Evolutionary conservation across 2,113 vertebrate species (phyloP).

Genomic region (Plectropomus leopardus): DNA sequence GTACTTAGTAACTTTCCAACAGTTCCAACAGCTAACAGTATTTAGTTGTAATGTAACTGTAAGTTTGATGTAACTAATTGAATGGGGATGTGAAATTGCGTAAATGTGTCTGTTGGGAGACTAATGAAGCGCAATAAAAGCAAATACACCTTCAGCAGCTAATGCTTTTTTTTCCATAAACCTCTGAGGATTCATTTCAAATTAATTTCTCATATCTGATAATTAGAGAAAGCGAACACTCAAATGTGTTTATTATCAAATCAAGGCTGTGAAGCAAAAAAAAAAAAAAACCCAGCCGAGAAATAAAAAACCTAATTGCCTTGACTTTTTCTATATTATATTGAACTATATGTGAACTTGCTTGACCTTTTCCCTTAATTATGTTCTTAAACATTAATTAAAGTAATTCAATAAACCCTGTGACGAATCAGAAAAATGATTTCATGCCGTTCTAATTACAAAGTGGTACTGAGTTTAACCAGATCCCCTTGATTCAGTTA

Average conservation of each 20-base stretch:
- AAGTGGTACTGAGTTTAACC: constrained; percentile 42
- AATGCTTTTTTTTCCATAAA: neutral
- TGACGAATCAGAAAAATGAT: constrained; percentile 45
- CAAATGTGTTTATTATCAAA: constrained; percentile 23
- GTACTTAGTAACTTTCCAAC: neutral
- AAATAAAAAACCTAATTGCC: constrained; percentile 33
- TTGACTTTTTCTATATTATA: constrained; percentile 36
- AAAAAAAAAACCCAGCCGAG: neutral
- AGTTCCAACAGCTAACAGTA: too few relatives aligned
- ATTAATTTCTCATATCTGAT: constrained; percentile 45
- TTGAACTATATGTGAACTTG: constrained; percentile 57
- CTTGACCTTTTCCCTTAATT: constrained; percentile 53
- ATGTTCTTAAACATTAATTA: constrained; percentile 53
- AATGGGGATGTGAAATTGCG: neutral
- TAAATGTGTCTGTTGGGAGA: constrained; percentile 21
- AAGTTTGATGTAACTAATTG: constrained; percentile 2
- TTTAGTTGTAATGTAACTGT: too few relatives aligned
- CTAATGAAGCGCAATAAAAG: constrained; percentile 36
- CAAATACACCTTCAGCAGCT: neutral
- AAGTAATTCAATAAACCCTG: constrained; percentile 66
- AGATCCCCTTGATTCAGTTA: constrained; percentile 61
- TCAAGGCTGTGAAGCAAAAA: neutral
- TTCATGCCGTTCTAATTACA: constrained; percentile 51
- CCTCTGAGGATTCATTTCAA: constrained; percentile 39
- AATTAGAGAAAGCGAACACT: constrained; percentile 1